Conservation (phyloP, 2,888 invertebrate genomes). For the Brachyptera risi region DNA sequence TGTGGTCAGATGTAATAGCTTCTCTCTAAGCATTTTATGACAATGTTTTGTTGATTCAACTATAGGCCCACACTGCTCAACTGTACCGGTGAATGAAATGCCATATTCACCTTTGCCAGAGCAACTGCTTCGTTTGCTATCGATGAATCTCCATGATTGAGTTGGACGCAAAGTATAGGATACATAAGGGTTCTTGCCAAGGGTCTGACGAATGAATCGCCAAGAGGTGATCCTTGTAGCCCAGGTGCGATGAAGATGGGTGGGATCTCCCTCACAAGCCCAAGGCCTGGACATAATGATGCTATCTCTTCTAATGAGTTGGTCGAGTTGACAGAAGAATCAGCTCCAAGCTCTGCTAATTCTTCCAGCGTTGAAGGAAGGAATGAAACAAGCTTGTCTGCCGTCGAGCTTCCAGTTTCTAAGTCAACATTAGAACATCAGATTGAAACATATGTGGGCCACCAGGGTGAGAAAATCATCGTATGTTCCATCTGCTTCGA, state of each 20-base stretch:
- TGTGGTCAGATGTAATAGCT: no score
- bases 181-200: constrained; percentile 41
- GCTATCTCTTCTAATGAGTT: constrained; percentile 38
- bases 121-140: constrained; percentile 23
- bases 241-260: constrained; percentile 47
- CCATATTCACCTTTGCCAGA: constrained; percentile 32
- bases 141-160: no score
- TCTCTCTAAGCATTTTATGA: no score
- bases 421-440: no score
- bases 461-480: no score
- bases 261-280: constrained; percentile 39
- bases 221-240: constrained; percentile 31
- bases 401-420: not conserved
- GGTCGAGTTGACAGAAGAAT: constrained; percentile 22
- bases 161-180: constrained; percentile 44
- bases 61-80: no score
- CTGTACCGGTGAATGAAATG: no score
- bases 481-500: no score
- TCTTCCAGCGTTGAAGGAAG: constrained; percentile 21
- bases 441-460: no score
- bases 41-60: no score
- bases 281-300: constrained; percentile 42
- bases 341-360: constrained; percentile 23
- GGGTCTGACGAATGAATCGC: constrained; percentile 34
- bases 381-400: constrained; percentile 1